phyloP scores from a whole-genome alignment of 2,888 invertebrate species.

The Sialis fuliginosa region DNA sequence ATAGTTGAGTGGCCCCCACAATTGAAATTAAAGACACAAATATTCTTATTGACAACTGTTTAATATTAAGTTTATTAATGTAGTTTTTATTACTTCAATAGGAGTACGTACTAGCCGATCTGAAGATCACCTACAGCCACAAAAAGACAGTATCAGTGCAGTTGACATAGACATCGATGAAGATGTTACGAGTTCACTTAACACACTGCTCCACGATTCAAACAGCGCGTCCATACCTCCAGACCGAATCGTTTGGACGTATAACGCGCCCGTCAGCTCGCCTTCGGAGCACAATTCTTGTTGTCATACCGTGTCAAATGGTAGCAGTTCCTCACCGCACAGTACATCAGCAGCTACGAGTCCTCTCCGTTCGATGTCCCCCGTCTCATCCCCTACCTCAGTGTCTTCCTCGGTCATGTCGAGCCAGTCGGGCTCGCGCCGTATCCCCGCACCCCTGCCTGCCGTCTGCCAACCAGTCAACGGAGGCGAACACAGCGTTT shows the following conservation, averaged over 20 bases:
- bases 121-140: constrained; percentile 77
- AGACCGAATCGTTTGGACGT: constrained; percentile 76
- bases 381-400: constrained; percentile 54
- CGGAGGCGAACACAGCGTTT: constrained; percentile 58
- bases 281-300: constrained; percentile 32
- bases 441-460: constrained; percentile 27
- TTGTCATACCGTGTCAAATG: constrained; percentile 40
- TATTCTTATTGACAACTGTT: too few relatives aligned
- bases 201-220: constrained; percentile 56
- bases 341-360: constrained; percentile 55
- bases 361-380: constrained; percentile 51
- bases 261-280: constrained; percentile 66
- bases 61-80: too few relatives aligned
- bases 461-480: constrained; percentile 15
- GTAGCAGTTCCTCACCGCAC: constrained; percentile 36
- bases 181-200: constrained; percentile 82
- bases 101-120: constrained; percentile 71
- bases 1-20: too few relatives aligned
- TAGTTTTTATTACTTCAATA: too few relatives aligned
- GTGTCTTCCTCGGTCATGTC: constrained; percentile 80
- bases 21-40: too few relatives aligned
- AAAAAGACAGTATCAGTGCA: constrained; percentile 64
- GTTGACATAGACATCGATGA: constrained; percentile 87
- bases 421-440: constrained; percentile 49
- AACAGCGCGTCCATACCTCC: constrained; percentile 30